A percentile compares a stretch with the other conserved stretches of the same genome.
Evolutionary conservation across 2,888 invertebrate species (phyloP).

Genomic region (Acronicta alni): DNA sequence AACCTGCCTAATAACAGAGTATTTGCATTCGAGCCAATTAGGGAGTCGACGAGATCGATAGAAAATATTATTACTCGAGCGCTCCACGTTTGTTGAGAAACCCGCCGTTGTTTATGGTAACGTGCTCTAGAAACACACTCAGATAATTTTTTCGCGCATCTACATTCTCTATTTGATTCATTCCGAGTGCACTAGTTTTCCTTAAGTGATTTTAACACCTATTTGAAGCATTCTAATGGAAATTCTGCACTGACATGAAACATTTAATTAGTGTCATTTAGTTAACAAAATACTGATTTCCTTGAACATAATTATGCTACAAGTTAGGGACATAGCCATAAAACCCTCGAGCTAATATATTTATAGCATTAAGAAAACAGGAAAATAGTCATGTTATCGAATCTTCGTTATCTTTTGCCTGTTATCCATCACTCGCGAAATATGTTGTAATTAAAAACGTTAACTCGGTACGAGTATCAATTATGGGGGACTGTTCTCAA

Average conservation of each 20-base stretch:
- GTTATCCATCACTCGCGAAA: background rate
- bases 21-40: constrained; percentile 86
- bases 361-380: constrained; percentile 10
- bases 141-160: constrained; percentile 37
- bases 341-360: background rate
- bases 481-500: constrained; percentile 34
- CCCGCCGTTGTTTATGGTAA: constrained; percentile 33
- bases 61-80: constrained; percentile 67
- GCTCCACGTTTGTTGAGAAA: constrained; percentile 46
- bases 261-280: constrained; percentile 13
- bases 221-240: constrained; percentile 34
- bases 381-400: constrained; percentile 8
- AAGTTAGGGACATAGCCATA: background rate
- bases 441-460: constrained; percentile 16
- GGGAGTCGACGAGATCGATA: constrained; percentile 72
- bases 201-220: constrained; percentile 25
- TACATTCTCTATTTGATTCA: constrained; percentile 8
- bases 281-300: constrained; percentile 1
- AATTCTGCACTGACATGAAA: constrained; percentile 13
- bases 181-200: constrained; percentile 19
- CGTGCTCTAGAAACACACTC: constrained; percentile 42
- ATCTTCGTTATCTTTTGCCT: background rate
- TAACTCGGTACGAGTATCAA: constrained; percentile 35
- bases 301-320: background rate
- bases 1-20: constrained; percentile 88